Evolutionary conservation across 2,113 vertebrate species (phyloP), one percentile per base, ranked within the genome.

Genomic region (Ceyx cyanopectus): DNA sequence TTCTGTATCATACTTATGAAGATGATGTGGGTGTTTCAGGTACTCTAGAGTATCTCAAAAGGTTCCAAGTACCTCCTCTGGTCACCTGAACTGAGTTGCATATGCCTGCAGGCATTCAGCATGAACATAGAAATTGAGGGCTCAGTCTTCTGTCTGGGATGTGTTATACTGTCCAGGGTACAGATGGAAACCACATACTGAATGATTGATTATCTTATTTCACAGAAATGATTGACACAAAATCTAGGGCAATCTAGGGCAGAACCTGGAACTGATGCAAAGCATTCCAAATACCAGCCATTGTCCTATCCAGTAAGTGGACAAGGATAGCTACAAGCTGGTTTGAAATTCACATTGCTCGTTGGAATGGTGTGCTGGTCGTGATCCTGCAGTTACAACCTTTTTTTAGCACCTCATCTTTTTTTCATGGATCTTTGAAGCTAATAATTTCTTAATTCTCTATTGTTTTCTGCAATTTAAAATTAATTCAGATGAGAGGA

Each of bases 181-280:
- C 21, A 54, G 20, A 24, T 17, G 46, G 14, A 90, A 57, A 78
- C 22, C 10, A 50, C 0, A 0, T 7, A 27, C 17, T n/a, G 29
- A 43, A 11, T 4, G 43, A 43, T 67, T 74, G 61, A 41, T 27
- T 54, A 13, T 62, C 41, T 86, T 32, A 45, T 72, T 62, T 67
- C 18, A 43, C 5, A 45, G 20, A 43, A 72, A 48, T 21, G 6
- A 63, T 16, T 63, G 53, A 45, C 43, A 63, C 12, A 54, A 78
- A 72, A 34, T 58, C 48, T 30, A 19, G 17, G 14, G 26, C 41
- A 72, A 34, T 58, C 53, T 30, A 19, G 17, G 14, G 26, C 41
- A 75, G 62, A 85, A 24, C 27, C 32, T 74, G 34, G 34, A 89
- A 53, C 4, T 24, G 9, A 46, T 41, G 40, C 24, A 65, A 77